Base-by-base conservation (phyloP, 2,113 vertebrate genomes). In the Zeus faber region DNA sequence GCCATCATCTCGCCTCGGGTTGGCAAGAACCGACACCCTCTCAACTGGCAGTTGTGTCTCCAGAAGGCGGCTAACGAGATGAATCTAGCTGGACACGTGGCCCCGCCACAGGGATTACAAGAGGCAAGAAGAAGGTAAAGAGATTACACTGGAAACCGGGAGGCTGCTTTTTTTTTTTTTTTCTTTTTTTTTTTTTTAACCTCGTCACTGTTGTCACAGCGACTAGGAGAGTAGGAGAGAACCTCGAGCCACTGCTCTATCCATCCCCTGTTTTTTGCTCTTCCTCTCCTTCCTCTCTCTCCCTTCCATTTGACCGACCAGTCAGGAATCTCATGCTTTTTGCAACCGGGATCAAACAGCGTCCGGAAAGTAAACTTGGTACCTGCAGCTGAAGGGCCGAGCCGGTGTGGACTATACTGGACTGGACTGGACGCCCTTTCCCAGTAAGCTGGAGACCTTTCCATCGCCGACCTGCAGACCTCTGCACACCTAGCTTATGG, bases 51-150 rank as follows among this genome's bases (percentile, higher is more conserved):
- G 33, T 14, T 2, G 33, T n/a, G 33, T 3, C 33, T 10, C 87
- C 89, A 92, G 91, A 93, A 94, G 92, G 91, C 57, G 56, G 70
- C 86, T 94, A 96, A 97, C 88, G 91, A 92, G 94, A 97, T 97
- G 92, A 97, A 87, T 87, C 83, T 60, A 72, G 76, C 75, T 76
- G 69, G 68, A 88, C 91, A 93, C 91, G 89, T 90, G 82, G 89
- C 85, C 88, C 86, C 86, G 87, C 86, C 4, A 84, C 80, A 62
- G 79, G 91, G 94, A 95, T 99, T 96, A 96, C 85, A 80, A 85
- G 86, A 85, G 83, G 74, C 84, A 81, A 93, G 85, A 74, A 84
- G 83, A 86, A 92, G 89, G 89, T 93, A 93, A 95, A 88, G 77
- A 88, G 93, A 93, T 96, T 94, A 96, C 80, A 85, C 85, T 80